Conservation (phyloP, 1,140 invertebrate species). For the Heliconius hewitsoni region DNA sequence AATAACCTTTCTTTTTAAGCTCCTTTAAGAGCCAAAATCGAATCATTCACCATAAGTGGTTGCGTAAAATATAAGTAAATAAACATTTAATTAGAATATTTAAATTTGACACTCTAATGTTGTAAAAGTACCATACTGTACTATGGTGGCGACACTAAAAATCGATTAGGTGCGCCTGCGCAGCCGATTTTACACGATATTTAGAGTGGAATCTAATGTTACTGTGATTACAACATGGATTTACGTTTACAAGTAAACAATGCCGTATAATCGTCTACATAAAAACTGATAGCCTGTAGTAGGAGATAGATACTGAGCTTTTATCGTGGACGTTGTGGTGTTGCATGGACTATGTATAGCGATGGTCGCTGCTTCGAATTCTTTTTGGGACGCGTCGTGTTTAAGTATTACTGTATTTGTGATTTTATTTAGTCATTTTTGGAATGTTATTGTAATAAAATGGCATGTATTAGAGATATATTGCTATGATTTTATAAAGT, state of each 20-base stretch:
- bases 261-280: conserved; percentile 28
- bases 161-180: conserved; percentile 46
- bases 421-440: too few species aligned
- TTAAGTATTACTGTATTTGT: too few species aligned
- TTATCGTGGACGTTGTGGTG: not conserved
- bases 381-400: not conserved
- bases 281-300: conserved; percentile 22
- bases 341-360: not conserved
- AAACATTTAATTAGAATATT: conserved; percentile 16
- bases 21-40: too few species aligned
- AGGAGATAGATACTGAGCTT: conserved; percentile 1
- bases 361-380: not conserved
- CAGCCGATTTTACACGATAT: conserved; percentile 41
- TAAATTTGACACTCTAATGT: conserved; percentile 21
- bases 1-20: too few species aligned
- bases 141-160: conserved; percentile 42
- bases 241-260: conserved; percentile 41
- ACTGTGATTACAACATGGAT: conserved; percentile 39
- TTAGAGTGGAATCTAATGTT: conserved; percentile 49
- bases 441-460: too few species aligned
- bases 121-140: conserved; percentile 28
- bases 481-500: too few species aligned
- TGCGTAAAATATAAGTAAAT: not conserved
- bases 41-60: not conserved
- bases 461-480: too few species aligned